Conservation (phyloP, 2,113 vertebrate genomes). For the Aptenodytes forsteri region DNA sequence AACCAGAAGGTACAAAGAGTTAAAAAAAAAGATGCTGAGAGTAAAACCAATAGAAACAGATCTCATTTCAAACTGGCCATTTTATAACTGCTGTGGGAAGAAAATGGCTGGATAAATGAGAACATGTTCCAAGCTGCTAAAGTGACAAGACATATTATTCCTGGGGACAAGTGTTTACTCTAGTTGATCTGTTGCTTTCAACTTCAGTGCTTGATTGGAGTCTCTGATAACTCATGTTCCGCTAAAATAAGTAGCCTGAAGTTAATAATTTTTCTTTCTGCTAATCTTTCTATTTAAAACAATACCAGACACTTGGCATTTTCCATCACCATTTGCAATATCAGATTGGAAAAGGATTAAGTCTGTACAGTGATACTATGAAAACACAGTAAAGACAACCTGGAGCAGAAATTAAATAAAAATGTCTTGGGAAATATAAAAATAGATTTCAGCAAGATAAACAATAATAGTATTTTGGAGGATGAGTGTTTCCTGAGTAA, state of each 20-base stretch:
- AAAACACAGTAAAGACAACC: slow-evolving; percentile 42
- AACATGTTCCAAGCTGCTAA: slow-evolving; percentile 10
- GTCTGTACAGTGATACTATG: slow-evolving; percentile 39
- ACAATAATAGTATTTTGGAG: slow-evolving; percentile 67
- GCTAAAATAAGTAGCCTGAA: slow-evolving; percentile 52
- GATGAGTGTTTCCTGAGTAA: slow-evolving; percentile 64
- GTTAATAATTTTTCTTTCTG: slow-evolving; percentile 54
- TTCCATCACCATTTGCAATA: slow-evolving; percentile 57
- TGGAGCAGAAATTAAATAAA: slow-evolving; percentile 58
- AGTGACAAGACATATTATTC: slow-evolving; percentile 28
- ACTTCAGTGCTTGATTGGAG: slow-evolving; percentile 39
- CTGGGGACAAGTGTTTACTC: slow-evolving; percentile 32
- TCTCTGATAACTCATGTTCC: slow-evolving; percentile 25
- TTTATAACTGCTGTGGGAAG: slow-evolving; percentile 26
- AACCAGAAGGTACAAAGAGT: not conserved
- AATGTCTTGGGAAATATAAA: slow-evolving; percentile 65
- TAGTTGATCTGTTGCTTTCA: slow-evolving; percentile 38
- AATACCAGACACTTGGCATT: slow-evolving; percentile 44
- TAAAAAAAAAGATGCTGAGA: not conserved
- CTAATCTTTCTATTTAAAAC: slow-evolving; percentile 42
- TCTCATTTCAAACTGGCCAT: not conserved
- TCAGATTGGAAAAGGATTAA: slow-evolving; percentile 65
- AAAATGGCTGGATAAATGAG: slow-evolving; percentile 42
- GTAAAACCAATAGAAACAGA: slow-evolving; percentile 25
- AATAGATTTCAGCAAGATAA: slow-evolving; percentile 69